phyloP scores from a whole-genome alignment of 2,888 invertebrate species.

The Pseudococcus longispinus region DNA sequence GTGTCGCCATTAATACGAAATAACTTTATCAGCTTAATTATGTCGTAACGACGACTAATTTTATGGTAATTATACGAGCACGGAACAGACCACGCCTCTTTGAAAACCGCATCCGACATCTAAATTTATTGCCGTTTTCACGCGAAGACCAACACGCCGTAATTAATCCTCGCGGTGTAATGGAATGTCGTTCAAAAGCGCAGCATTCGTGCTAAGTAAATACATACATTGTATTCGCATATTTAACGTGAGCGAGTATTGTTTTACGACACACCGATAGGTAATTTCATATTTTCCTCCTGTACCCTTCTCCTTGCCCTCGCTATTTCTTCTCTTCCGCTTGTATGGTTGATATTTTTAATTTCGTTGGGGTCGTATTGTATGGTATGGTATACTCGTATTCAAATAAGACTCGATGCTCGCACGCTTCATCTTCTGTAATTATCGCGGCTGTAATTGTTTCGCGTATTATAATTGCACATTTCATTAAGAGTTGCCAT shows the following conservation, averaged over 20 bases:
- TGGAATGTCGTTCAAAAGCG: slow-evolving; percentile 39
- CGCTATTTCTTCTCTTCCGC: not conserved
- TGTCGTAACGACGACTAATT: slow-evolving; percentile 48
- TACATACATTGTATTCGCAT: slow-evolving; percentile 35
- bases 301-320: not conserved
- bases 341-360: not conserved
- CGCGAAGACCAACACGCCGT: slow-evolving; percentile 19
- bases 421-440: not conserved
- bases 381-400: not conserved
- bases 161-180: slow-evolving; percentile 39
- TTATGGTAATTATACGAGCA: slow-evolving; percentile 47
- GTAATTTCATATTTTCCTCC: not conserved
- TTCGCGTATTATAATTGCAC: not conserved
- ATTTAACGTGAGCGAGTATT: slow-evolving; percentile 8
- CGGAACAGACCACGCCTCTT: slow-evolving; percentile 43
- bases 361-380: not conserved
- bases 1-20: slow-evolving; percentile 31
- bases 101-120: slow-evolving; percentile 47
- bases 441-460: slow-evolving; percentile 10
- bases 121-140: slow-evolving; percentile 48
- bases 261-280: slow-evolving; percentile 12
- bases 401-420: not conserved
- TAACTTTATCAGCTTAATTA: slow-evolving; percentile 41
- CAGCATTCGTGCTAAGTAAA: slow-evolving; percentile 1
- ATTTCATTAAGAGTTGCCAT: not conserved